Percentiles rank a stretch among this genome's conserved stretches.
These are phyloP conservation scores for Drosophila pallidifrons DNA, from an alignment of 1,140 invertebrate species.

Conservation along the genomic window DNA sequence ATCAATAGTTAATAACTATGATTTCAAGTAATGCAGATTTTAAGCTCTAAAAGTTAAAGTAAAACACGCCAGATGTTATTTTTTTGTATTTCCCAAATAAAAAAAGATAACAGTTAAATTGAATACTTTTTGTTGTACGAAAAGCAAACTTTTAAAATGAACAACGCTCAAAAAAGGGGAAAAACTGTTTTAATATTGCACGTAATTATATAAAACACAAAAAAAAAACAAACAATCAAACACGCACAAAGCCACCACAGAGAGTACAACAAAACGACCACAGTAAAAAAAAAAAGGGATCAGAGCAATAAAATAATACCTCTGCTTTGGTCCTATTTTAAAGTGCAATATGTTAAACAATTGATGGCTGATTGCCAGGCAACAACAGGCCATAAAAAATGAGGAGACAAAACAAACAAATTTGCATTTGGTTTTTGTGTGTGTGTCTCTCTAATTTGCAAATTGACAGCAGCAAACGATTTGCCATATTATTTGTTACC, in stretches of 20 bases:
- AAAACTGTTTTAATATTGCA: constrained; percentile 24
- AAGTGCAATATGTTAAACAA: constrained; percentile 74
- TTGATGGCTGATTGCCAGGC: constrained; percentile 67
- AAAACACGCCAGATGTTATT: constrained; percentile 1
- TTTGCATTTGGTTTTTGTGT: constrained; percentile 49
- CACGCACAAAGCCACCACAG: constrained; percentile 20
- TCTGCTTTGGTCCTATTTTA: constrained; percentile 34
- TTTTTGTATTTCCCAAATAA: neutral
- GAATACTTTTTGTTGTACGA: neutral
- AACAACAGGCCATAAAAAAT: constrained; percentile 27
- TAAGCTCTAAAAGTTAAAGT: neutral
- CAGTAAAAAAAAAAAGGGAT: constrained; percentile 26
- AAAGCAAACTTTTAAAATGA: constrained; percentile 20
- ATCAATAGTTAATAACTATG: neutral
- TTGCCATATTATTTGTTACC: constrained; percentile 65
- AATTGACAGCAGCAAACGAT: constrained; percentile 54
- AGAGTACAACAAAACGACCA: constrained; percentile 5
- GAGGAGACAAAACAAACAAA: constrained; percentile 40
- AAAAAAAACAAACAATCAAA: constrained; percentile 12
- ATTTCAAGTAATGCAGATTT: neutral
- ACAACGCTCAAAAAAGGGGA: constrained; percentile 17
- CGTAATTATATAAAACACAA: constrained; percentile 31
- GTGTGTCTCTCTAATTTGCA: constrained; percentile 65
- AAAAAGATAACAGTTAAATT: constrained; percentile 9
- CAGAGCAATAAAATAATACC: constrained; percentile 38